Percentiles rank a stretch among this genome's conserved stretches.
phyloP scores from a whole-genome alignment of 2,888 invertebrate species.

The Pollenia labialis region DNA sequence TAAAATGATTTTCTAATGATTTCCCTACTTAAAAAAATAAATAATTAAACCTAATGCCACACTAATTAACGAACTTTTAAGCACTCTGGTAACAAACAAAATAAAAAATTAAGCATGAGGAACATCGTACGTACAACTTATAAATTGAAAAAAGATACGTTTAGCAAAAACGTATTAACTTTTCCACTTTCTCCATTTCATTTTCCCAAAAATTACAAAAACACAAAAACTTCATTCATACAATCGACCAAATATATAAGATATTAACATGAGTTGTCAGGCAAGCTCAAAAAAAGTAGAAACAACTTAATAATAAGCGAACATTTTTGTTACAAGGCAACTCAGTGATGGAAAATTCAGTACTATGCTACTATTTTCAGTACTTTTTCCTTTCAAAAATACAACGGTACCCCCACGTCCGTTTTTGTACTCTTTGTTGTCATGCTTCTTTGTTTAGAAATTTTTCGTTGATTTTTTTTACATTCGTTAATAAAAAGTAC shows the following conservation, averaged over 20 bases:
- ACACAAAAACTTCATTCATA: conserved; percentile 46
- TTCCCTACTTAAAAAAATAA: not conserved
- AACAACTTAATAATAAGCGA: not conserved
- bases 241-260: conserved; percentile 25
- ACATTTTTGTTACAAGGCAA: conserved; percentile 44
- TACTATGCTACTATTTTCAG: no score
- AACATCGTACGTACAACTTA: not conserved
- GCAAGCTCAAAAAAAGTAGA: not conserved
- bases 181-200: conserved; percentile 82
- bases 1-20: not conserved
- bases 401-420: no score
- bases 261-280: conserved; percentile 17
- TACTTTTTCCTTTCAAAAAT: no score
- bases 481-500: no score
- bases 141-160: conserved; percentile 2
- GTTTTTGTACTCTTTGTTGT: no score
- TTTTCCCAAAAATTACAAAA: conserved; percentile 65
- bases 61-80: conserved; percentile 16
- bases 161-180: conserved; percentile 70
- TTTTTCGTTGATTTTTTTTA: no score
- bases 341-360: no score
- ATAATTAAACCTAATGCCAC: conserved; percentile 10
- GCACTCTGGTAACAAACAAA: not conserved
- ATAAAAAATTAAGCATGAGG: conserved; percentile 2
- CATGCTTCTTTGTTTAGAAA: no score